These are phyloP conservation scores for Drosophila pullipes DNA, from an alignment of 2,888 invertebrate genomes.

Conservation along the genomic window DNA sequence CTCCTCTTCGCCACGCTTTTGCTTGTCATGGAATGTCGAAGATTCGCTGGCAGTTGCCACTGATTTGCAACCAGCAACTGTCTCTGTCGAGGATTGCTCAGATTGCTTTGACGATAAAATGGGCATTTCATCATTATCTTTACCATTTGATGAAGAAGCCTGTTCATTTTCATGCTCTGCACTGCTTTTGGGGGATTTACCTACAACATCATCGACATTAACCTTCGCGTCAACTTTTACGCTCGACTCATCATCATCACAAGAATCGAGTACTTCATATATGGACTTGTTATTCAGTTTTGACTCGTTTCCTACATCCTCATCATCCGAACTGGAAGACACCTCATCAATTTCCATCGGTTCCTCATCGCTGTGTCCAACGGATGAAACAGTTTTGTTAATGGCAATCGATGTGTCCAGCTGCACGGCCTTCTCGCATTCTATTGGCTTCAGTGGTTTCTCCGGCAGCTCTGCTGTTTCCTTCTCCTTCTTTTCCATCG, in stretches of 20 bases:
- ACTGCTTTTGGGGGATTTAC: not conserved
- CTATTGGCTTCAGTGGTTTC: not conserved
- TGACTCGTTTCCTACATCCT: not conserved
- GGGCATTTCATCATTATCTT: not conserved
- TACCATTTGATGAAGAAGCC: not conserved
- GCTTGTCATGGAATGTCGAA: constrained; percentile 21
- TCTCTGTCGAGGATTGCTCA: not conserved
- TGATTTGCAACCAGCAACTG: not conserved
- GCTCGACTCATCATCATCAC: constrained; percentile 9
- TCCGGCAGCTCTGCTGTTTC: not conserved
- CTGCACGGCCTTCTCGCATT: not conserved
- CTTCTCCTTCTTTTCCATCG: not conserved
- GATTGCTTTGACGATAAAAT: too few relatives aligned
- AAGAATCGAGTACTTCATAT: constrained; percentile 33
- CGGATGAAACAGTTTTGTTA: constrained; percentile 51
- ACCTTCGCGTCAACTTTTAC: not conserved
- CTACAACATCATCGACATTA: not conserved
- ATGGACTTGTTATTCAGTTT: constrained; percentile 20
- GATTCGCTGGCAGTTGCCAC: constrained; percentile 12
- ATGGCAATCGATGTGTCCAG: constrained; percentile 50
- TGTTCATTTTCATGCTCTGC: not conserved
- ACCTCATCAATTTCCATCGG: not conserved
- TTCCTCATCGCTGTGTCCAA: constrained; percentile 4
- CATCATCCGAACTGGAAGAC: constrained; percentile 28
- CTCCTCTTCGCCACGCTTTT: constrained; percentile 36